These are phyloP conservation scores for Drosophila guanche DNA, from an alignment of 1,140 invertebrate species.

Conservation along the genomic window DNA sequence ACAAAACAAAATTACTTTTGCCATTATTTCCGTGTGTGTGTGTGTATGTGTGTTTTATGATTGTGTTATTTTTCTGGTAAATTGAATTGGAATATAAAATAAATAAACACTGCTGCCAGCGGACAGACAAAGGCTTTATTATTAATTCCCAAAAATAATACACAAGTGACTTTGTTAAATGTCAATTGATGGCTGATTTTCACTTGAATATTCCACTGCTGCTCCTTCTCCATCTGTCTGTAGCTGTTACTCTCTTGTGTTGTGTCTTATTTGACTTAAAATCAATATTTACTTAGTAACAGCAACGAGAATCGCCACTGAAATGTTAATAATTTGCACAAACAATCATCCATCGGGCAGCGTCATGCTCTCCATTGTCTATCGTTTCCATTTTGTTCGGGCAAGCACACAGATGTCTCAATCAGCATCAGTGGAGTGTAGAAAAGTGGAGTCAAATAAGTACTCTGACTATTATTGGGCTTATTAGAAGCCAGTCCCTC, in stretches of 20 bases:
- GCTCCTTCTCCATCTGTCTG: conserved; percentile 3
- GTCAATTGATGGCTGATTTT: conserved; percentile 32
- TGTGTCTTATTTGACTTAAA: conserved; percentile 37
- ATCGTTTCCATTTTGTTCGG: background rate
- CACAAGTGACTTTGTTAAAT: conserved; percentile 52
- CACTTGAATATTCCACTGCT: background rate
- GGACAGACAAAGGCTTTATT: conserved; percentile 24
- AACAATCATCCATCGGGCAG: conserved; percentile 36
- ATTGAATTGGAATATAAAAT: conserved; percentile 53
- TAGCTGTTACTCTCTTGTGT: conserved; percentile 17
- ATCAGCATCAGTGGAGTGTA: conserved; percentile 4
- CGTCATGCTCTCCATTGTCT: conserved; percentile 6
- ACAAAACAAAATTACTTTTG: conserved; percentile 58
- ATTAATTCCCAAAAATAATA: conserved; percentile 57
- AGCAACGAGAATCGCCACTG: conserved; percentile 65
- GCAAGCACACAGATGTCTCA: background rate
- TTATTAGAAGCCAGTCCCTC: conserved; percentile 6
- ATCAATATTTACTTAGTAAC: conserved; percentile 64
- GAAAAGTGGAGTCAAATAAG: conserved; percentile 13
- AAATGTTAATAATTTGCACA: conserved; percentile 74
- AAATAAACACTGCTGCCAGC: conserved; percentile 33
- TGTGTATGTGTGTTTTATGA: background rate
- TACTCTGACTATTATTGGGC: background rate
- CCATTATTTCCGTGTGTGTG: conserved; percentile 38
- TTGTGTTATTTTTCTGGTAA: conserved; percentile 54